phyloP scores from a whole-genome alignment of 2,797 vertebrate genomes.

The Schizothorax lantsangensis region DNA sequence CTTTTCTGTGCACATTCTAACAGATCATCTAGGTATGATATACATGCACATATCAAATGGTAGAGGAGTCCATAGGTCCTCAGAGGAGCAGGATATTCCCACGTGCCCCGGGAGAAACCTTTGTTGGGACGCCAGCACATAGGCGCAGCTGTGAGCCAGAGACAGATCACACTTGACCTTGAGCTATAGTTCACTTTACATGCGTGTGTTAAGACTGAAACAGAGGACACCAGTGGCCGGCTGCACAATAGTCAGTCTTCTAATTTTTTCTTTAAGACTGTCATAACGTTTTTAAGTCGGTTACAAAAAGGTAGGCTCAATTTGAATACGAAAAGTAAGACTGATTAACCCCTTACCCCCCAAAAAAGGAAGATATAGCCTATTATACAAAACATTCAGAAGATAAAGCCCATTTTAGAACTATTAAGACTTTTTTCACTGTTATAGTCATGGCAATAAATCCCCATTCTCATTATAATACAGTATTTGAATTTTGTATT shows the following conservation, averaged over 20 bases:
- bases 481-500: neutral
- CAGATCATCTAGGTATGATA: slow-evolving; percentile 75
- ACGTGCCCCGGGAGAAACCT: slow-evolving; percentile 65
- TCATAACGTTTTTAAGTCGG: too few relatives aligned
- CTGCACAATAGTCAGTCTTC: neutral
- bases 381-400: too few relatives aligned
- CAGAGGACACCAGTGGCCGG: slow-evolving; percentile 1
- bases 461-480: neutral
- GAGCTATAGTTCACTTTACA: slow-evolving; percentile 48
- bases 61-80: slow-evolving; percentile 51
- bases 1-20: slow-evolving; percentile 69
- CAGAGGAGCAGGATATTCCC: slow-evolving; percentile 63
- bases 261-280: neutral
- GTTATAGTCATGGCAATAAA: neutral
- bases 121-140: slow-evolving; percentile 60
- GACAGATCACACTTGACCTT: slow-evolving; percentile 72
- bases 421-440: neutral
- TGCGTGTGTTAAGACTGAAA: slow-evolving; percentile 50
- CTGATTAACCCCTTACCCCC: too few relatives aligned
- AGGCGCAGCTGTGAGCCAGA: slow-evolving; percentile 72
- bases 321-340: too few relatives aligned
- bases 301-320: too few relatives aligned
- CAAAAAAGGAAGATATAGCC: too few relatives aligned
- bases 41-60: slow-evolving; percentile 79
- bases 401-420: neutral